Evolutionary conservation across 2,888 invertebrate genomes (phyloP), one percentile per base, ranked within the genome.

Genomic region (Aspidiotus rigidus): DNA sequence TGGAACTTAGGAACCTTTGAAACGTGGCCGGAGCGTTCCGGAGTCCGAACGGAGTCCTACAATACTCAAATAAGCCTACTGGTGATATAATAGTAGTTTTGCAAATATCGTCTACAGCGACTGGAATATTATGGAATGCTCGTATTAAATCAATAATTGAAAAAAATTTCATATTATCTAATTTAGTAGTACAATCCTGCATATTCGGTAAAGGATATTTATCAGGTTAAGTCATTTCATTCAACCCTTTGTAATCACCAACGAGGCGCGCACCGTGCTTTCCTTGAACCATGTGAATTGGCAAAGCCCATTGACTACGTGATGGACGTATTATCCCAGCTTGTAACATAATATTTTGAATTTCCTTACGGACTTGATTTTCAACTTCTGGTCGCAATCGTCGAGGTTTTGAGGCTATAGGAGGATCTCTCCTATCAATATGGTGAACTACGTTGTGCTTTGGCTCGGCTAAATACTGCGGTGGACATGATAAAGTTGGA

Each of bases 111-210:
- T n/a, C n/a, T n/a, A n/a, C n/a, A n/a, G n/a, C n/a, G n/a, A n/a
- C n/a, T n/a, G n/a, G n/a, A n/a, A n/a, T n/a, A n/a, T n/a, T n/a
- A n/a, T n/a, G n/a, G n/a, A n/a, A n/a, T 0, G 74, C 76, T 13
- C 69, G n/a, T 15, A 71, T 64, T 9, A 74, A 69, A 71, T 73
- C 69, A 0, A 69, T 15, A 9, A 28, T 69, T 7, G 71, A 64
- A 42, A 73, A 74, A 11, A 72, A 54, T 2, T 60, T 67, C 15
- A 64, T 72, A 7, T 72, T 72, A 17, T 9, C 7, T 8, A 61
- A 59, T 28, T 60, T 15, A 5, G 15, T 11, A 10, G 61, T 53
- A 28, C 74, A 74, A 7, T 69, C 69, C 8, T 62, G 61, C 15
- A 62, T 28, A n/a, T 69, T 41, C n/a, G 57, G 64, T 11, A 69